phyloP scores from a whole-genome alignment of 1,140 invertebrate genomes.

The Maconellicoccus hirsutus region DNA sequence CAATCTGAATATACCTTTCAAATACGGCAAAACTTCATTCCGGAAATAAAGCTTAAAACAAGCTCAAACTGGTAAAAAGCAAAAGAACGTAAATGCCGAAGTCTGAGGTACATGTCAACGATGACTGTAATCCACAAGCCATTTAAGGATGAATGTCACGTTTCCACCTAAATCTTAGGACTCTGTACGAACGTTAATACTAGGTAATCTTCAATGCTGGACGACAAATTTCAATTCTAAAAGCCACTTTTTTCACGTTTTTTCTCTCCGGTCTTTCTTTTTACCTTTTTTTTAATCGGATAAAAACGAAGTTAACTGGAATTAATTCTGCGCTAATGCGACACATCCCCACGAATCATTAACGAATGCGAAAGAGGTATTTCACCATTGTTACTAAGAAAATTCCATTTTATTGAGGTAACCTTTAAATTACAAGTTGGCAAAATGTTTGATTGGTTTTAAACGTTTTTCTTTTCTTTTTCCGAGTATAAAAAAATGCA shows the following conservation, averaged over 20 bases:
- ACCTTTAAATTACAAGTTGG: not conserved
- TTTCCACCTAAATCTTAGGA: not conserved
- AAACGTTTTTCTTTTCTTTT: too few relatives aligned
- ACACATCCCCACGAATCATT: not conserved
- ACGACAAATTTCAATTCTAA: conserved; percentile 5
- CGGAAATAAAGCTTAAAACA: conserved; percentile 2
- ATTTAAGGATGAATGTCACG: not conserved
- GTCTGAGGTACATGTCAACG: not conserved
- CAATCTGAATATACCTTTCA: not conserved
- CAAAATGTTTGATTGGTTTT: not conserved
- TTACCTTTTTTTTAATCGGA: not conserved
- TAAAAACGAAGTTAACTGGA: not conserved
- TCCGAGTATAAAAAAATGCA: too few relatives aligned
- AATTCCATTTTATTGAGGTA: not conserved
- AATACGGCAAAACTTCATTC: not conserved
- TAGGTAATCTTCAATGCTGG: not conserved
- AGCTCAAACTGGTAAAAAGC: conserved; percentile 3
- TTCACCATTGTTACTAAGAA: not conserved
- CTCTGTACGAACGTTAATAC: conserved; percentile 7
- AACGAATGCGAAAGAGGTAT: not conserved
- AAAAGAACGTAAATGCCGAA: not conserved
- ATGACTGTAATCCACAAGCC: not conserved
- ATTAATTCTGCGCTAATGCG: conserved; percentile 7
- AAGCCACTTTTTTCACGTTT: not conserved
- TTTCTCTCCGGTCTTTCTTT: not conserved